Evolutionary conservation across 2,888 invertebrate genomes (phyloP).

Genomic region (Melangyna quadrimaculata): DNA sequence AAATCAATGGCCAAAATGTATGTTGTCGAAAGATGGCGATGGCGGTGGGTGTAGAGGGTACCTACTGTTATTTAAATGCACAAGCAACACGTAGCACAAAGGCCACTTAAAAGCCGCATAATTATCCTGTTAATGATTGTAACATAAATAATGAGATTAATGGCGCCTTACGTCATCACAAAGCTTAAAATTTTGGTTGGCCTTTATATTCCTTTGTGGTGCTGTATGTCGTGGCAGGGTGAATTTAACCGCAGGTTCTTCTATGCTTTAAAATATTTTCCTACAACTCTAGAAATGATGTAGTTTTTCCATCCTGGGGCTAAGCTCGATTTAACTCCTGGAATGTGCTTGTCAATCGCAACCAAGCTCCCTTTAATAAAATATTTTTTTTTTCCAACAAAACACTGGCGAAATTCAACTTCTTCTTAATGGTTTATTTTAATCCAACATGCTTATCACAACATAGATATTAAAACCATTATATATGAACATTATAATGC

Average conservation of each 20-base stretch:
- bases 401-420: background rate
- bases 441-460: slow-evolving; percentile 34
- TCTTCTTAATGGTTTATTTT: background rate
- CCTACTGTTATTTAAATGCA: background rate
- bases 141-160: slow-evolving; percentile 36
- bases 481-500: slow-evolving; percentile 11
- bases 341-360: no score
- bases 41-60: background rate
- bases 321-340: no score
- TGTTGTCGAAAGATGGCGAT: background rate
- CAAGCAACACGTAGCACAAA: slow-evolving; percentile 44
- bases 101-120: slow-evolving; percentile 46
- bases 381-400: background rate
- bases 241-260: background rate
- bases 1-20: slow-evolving; percentile 40
- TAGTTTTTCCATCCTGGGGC: no score
- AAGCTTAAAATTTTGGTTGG: slow-evolving; percentile 10
- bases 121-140: slow-evolving; percentile 55
- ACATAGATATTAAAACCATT: background rate
- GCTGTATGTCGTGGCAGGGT: background rate
- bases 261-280: background rate
- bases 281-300: background rate
- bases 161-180: slow-evolving; percentile 36
- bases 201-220: slow-evolving; percentile 4
- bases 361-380: no score